Evolutionary conservation across 2,113 vertebrate genomes (phyloP).

Genomic region (Podarcis cretensis): DNA sequence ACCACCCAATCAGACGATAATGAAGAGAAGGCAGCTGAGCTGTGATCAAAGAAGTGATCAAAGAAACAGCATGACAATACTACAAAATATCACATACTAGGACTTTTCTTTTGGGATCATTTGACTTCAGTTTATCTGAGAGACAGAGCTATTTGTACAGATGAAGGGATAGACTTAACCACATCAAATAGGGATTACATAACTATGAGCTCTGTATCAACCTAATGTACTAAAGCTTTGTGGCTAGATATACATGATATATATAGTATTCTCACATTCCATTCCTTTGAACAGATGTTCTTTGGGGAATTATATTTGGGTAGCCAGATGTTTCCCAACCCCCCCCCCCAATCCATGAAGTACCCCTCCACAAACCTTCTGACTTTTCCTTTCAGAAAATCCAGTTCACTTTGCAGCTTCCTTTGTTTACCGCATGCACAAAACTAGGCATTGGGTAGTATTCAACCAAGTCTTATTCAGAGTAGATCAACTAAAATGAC

Average conservation of each 20-base stretch:
- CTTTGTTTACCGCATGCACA: background rate
- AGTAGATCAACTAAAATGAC: no score
- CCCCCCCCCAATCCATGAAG: background rate
- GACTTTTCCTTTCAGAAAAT: slow-evolving; percentile 17
- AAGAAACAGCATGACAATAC: background rate
- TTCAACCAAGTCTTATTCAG: no score
- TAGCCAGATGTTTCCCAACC: background rate
- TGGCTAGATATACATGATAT: background rate
- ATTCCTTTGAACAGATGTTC: accelerated
- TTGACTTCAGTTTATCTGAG: background rate
- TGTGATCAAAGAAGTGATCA: background rate
- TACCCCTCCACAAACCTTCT: slow-evolving; percentile 2
- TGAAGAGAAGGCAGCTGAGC: background rate
- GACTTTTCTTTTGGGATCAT: background rate
- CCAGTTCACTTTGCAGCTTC: background rate
- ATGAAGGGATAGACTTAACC: background rate
- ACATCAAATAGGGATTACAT: background rate
- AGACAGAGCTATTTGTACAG: background rate
- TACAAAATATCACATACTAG: accelerated
- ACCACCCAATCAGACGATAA: slow-evolving; percentile 1
- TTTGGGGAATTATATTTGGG: accelerated
- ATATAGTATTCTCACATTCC: background rate
- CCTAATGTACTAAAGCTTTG: background rate
- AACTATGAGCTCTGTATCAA: background rate
- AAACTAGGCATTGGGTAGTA: background rate